Conservation (phyloP, 2,888 invertebrate species). For the Polydrusus tereticollis region DNA sequence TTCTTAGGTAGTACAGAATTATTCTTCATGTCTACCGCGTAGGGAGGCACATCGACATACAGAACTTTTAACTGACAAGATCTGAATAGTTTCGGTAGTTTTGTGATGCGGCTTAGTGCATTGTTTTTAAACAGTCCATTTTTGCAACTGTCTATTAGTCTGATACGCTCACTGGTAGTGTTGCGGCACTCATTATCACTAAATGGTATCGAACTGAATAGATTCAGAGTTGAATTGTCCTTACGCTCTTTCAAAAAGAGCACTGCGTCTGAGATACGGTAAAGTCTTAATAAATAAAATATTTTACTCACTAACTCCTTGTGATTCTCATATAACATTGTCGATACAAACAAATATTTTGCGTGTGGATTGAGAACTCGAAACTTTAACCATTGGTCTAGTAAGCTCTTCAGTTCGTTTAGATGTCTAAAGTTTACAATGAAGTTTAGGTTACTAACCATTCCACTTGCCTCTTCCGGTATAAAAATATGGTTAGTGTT, state of each 20-base stretch:
- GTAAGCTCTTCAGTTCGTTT: constrained; percentile 35
- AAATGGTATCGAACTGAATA: constrained; percentile 58
- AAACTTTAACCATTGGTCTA: constrained; percentile 29
- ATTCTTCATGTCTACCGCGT: constrained; percentile 54
- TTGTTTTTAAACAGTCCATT: constrained; percentile 38
- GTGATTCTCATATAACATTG: constrained; percentile 47
- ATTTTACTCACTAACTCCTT: constrained; percentile 44
- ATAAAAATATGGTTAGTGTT: neutral
- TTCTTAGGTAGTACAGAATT: constrained; percentile 21
- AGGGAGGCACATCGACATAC: constrained; percentile 62
- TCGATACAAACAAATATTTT: constrained; percentile 53
- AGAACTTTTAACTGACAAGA: constrained; percentile 58
- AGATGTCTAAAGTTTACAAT: constrained; percentile 48
- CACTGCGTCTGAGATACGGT: constrained; percentile 55
- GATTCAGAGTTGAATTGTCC: constrained; percentile 50
- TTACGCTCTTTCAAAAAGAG: constrained; percentile 52
- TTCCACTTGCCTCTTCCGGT: neutral
- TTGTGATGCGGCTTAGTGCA: constrained; percentile 46
- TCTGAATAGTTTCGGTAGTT: constrained; percentile 57
- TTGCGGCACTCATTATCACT: constrained; percentile 54
- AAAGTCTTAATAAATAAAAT: constrained; percentile 44
- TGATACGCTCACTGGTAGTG: constrained; percentile 42
- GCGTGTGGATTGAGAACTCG: constrained; percentile 51
- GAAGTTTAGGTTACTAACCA: constrained; percentile 28
- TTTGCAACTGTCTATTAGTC: constrained; percentile 52